These are phyloP conservation scores for Zophobas atratus DNA, from an alignment of 1,140 invertebrate species.

Conservation along the genomic window DNA sequence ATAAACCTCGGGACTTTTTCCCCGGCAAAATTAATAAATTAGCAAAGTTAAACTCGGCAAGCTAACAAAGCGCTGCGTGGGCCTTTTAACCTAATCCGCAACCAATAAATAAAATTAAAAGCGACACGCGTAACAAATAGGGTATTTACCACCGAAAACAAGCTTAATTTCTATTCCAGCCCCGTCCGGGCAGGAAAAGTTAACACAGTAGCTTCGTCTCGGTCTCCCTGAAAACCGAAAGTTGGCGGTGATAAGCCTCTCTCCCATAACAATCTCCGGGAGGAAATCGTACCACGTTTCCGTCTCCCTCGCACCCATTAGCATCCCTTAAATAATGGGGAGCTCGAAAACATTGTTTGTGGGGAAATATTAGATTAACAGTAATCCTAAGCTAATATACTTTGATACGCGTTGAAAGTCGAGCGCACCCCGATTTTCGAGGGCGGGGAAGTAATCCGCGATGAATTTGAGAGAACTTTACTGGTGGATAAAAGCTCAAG, in stretches of 20 bases:
- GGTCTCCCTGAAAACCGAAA: slow-evolving; percentile 20
- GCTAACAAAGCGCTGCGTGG: slow-evolving; percentile 33
- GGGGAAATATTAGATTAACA: slow-evolving; percentile 62
- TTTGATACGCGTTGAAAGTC: slow-evolving; percentile 55
- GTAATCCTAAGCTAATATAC: slow-evolving; percentile 63
- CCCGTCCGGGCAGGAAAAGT: slow-evolving; percentile 51
- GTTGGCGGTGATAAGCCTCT: slow-evolving; percentile 35
- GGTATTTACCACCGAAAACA: slow-evolving; percentile 60
- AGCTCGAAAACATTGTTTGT: slow-evolving; percentile 47
- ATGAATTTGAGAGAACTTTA: slow-evolving; percentile 19
- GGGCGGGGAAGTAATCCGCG: slow-evolving; percentile 25
- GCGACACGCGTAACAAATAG: slow-evolving; percentile 60
- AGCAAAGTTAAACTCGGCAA: slow-evolving; percentile 1
- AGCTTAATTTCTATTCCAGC: slow-evolving; percentile 63
- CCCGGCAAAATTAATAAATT: slow-evolving; percentile 28
- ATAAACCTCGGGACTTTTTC: slow-evolving; percentile 1
- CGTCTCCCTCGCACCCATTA: slow-evolving; percentile 22
- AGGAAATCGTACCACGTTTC: slow-evolving; percentile 35
- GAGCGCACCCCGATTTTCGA: not conserved
- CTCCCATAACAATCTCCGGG: slow-evolving; percentile 37
- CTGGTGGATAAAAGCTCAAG: not conserved
- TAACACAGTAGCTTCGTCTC: slow-evolving; percentile 46
- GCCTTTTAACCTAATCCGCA: slow-evolving; percentile 44
- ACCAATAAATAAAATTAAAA: slow-evolving; percentile 62
- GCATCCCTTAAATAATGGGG: slow-evolving; percentile 32